Conservation (phyloP, 2,113 vertebrate genomes). For the Microtus montanus region DNA sequence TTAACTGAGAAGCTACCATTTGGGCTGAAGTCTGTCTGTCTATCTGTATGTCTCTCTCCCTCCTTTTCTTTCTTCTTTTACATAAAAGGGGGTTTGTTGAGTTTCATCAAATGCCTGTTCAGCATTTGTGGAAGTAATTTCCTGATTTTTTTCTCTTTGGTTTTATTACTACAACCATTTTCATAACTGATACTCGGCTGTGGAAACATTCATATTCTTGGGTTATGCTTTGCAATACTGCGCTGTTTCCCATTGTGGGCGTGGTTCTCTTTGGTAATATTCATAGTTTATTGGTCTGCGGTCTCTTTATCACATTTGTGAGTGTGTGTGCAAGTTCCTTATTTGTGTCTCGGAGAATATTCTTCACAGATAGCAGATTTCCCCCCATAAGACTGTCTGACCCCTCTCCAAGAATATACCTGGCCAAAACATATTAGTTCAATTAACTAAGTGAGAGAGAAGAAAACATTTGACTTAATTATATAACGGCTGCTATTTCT, state of each 20-base stretch:
- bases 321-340: not conserved
- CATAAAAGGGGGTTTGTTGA: not conserved
- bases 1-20: not conserved
- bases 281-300: not conserved
- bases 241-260: not conserved
- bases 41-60: fast-evolving
- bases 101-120: not conserved
- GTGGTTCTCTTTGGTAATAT: not conserved
- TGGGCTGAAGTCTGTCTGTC: not conserved
- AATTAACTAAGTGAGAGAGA: not conserved
- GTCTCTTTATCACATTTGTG: not conserved
- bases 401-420: not conserved
- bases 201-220: not conserved
- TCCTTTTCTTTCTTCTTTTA: not conserved
- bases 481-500: not conserved
- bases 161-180: not conserved
- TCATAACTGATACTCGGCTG: not conserved
- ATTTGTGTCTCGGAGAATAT: not conserved
- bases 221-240: not conserved
- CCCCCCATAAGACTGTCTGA: not conserved
- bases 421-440: not conserved
- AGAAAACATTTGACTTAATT: conserved; percentile 36
- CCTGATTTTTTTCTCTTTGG: not conserved
- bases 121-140: not conserved
- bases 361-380: not conserved